These are phyloP conservation scores for Ditula angustiorana DNA, from an alignment of 2,888 invertebrate genomes.

Conservation along the genomic window DNA sequence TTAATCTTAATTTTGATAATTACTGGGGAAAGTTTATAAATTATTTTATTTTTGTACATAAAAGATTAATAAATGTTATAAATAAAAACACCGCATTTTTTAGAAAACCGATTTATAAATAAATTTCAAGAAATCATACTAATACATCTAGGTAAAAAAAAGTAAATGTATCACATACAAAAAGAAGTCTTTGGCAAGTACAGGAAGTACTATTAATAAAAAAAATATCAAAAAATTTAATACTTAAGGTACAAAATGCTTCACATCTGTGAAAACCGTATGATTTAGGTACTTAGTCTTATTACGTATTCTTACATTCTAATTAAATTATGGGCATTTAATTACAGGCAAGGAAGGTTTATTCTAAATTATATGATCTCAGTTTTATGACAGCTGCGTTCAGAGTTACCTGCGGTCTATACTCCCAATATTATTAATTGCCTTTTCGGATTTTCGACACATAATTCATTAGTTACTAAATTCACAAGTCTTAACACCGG, in stretches of 20 bases:
- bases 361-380: conserved; percentile 27
- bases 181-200: conserved; percentile 83
- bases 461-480: neutral
- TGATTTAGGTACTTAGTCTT: conserved; percentile 25
- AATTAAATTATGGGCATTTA: conserved; percentile 47
- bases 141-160: conserved; percentile 75
- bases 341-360: conserved; percentile 46
- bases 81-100: conserved; percentile 37
- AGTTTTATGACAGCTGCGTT: neutral
- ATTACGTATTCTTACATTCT: conserved; percentile 35
- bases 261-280: conserved; percentile 21
- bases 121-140: conserved; percentile 36
- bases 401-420: too few relatives aligned
- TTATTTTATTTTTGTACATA: neutral
- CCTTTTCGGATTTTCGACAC: neutral
- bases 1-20: too few relatives aligned
- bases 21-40: neutral
- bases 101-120: conserved; percentile 42
- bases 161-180: conserved; percentile 82
- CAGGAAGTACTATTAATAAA: conserved; percentile 64
- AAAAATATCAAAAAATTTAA: conserved; percentile 51
- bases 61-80: conserved; percentile 23
- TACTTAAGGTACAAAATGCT: conserved; percentile 29
- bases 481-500: neutral
- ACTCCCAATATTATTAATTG: neutral